phyloP scores from a whole-genome alignment of 2,888 invertebrate genomes.

The Drosophila demipolita region DNA sequence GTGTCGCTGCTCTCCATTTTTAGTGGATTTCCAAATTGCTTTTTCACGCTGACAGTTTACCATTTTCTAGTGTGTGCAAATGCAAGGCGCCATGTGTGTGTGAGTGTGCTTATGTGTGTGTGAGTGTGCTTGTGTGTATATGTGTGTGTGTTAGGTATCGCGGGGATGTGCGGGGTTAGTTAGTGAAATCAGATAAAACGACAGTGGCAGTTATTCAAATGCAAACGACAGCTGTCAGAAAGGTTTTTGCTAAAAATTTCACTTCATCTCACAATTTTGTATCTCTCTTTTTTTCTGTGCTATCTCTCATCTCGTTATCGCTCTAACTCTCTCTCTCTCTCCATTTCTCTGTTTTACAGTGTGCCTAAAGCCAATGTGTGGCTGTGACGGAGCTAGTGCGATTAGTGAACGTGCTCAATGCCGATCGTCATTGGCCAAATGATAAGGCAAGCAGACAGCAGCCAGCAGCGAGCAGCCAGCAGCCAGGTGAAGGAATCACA shows the following conservation, averaged over 20 bases:
- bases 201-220: conserved; percentile 77
- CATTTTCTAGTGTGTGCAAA: conserved; percentile 45
- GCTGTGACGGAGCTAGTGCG: conserved; percentile 30
- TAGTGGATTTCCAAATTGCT: conserved; percentile 79
- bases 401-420: conserved; percentile 28
- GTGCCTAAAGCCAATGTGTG: conserved; percentile 53
- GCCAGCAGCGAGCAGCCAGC: conserved; percentile 16
- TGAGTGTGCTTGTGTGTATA: no score
- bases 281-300: background rate
- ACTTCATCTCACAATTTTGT: conserved; percentile 33
- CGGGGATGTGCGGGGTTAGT: background rate
- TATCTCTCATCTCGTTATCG: conserved; percentile 6
- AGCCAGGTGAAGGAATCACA: conserved; percentile 18
- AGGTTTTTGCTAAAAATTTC: conserved; percentile 66
- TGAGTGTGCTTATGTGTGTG: background rate
- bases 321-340: background rate
- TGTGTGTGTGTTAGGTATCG: background rate
- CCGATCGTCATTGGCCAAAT: conserved; percentile 51
- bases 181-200: conserved; percentile 33
- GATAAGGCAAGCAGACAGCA: conserved; percentile 38
- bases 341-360: conserved; percentile 30
- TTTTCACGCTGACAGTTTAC: conserved; percentile 77
- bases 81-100: background rate
- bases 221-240: conserved; percentile 81
- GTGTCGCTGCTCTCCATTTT: conserved; percentile 58